Evolutionary conservation across 2,797 vertebrate genomes (phyloP), one percentile per base, ranked within the genome.

Genomic region (Okamejei kenojei): DNA sequence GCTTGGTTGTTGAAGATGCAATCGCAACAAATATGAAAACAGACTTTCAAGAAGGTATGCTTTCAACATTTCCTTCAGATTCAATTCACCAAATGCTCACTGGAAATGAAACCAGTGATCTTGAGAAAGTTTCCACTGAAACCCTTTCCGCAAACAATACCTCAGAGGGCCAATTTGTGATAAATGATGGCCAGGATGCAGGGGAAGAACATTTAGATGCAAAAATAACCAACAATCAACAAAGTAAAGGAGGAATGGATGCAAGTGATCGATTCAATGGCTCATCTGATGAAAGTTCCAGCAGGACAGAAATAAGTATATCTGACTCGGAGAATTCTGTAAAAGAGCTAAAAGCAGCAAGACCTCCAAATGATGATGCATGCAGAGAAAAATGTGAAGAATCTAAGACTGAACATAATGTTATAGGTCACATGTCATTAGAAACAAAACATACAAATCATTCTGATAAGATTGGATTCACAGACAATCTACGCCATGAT

Each of bases 181-280:
- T 94, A 93, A 93, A 90, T 95, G 84, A 92, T 94, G 95, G 82
- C 94, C 94, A 26, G 95, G 95, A 93, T 94, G 93, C 93, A 68
- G 35, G 95, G 95, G 94, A 95, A 96, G 35, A 96, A 96, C 9
- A 94, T 88, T 61, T 97, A 96, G 96, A 76, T 58, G 90, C 74
- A 13, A 92, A 76, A 54, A 15, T 38, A 38, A 76, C 10, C 73
- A 17, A 54, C 94, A 94, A 32, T 94, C 38, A 7, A n/a, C 93
- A 80, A 32, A 73, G 7, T 45, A 0, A 90, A 95, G 95, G 96
- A 96, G 94, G 97, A 96, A 71, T 97, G 94, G 94, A 79, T 94
- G 96, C 96, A 95, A 95, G 86, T 93, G 95, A 95, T 95, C 95
- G 92, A 74, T 93, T 86, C 32, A 95, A 96, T 93, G 93, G 94